Base-by-base conservation (phyloP, 2,797 vertebrate species). In the Loris lydekkerianus region DNA sequence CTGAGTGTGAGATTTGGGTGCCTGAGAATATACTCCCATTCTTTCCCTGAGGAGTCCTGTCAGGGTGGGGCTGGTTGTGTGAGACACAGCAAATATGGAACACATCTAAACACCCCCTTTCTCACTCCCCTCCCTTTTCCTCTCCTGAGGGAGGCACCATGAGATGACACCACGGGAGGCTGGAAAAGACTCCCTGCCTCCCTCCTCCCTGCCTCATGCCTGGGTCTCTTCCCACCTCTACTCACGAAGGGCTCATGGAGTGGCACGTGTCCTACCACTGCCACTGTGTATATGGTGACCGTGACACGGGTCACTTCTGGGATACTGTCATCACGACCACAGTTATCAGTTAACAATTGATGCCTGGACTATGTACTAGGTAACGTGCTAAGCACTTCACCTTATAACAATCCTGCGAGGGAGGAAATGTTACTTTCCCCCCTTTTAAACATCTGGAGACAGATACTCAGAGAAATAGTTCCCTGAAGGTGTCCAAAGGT, bases 141-240 rank as follows among this genome's bases (percentile, higher is more conserved):
- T 34, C 40, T 77, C 75, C 53, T 15, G 53, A 84, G 78, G 89
- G 80, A 95, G 91, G 89, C 63, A 86, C 63, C 3, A 18, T 10
- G 84, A 89, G 83, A 91, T 95, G 84, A 96, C 92, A 92, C 90
- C 40, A n/a, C 34, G 2, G 13, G 56, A 80, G 80, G 91, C 96
- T 96, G 93, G 83, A 89, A 94, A 96, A 95, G 89, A 72, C 82
- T 76, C 14, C 40, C n/a, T 11, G 25, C 58, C n/a, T 96, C 78
- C 34, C 60, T 84, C 69, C 20, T 61, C 15, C 43, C 58, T 94
- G 80, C 21, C 10, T 43, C 1, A 4, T n/a, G 76, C 60, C 43
- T 9, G 31, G 29, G 75, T 72, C 81, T 76, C 73, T 78, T 27
- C 67, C 72, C 75, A 69, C 23, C 23, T 37, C 14, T 14, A 5